Base-by-base conservation (phyloP, 1,140 invertebrate genomes). In the Sinonovacula constricta region DNA sequence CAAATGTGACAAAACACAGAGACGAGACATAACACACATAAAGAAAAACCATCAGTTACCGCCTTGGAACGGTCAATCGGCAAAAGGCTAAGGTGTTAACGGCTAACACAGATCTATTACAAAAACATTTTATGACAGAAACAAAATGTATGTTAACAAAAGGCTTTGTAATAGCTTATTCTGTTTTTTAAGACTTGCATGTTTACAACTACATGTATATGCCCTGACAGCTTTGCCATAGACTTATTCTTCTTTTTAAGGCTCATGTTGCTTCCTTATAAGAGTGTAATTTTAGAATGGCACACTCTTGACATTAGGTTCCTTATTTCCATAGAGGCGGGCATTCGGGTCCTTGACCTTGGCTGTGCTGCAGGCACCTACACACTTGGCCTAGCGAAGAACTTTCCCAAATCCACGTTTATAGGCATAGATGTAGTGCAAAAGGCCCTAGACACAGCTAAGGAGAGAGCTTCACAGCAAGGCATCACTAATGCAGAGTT, bases 321-420 rank as follows among this genome's bases (percentile, higher is more conserved):
- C 7, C 18, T 3, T 12, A 7, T 36, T 57, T 24, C 63, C 63
- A 34, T 51, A 82, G 81, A 78, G 51, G 28, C n/a, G 0, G 83
- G 81, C 5, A 80, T 79, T n/a, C 49, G 70, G n/a, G 81, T 83
- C 1, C 51, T 70, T 26, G 83, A 85, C 39, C 14, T 85, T 30
- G 83, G 83, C 14, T 83, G 79, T 60, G 81, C 78, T 0, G 57
- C 57, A 26, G 81, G 79, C 1, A 68, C 26, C 14, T 49, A 63
- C 26, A n/a, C 65, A 1, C 39, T 57, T 0, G 62, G 59, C 18
- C 45, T 85, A 15, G 81, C 81, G 0, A 31, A 78, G 53, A 54
- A 33, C 22, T 85, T 77, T 60, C 81, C 83, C 0, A 80, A 79
- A 1, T 72, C 76, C 3, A 79, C 39, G n/a, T 79, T 83, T 34